Conservation (phyloP, 2,797 vertebrate species). For the Eulemur albifrons region DNA sequence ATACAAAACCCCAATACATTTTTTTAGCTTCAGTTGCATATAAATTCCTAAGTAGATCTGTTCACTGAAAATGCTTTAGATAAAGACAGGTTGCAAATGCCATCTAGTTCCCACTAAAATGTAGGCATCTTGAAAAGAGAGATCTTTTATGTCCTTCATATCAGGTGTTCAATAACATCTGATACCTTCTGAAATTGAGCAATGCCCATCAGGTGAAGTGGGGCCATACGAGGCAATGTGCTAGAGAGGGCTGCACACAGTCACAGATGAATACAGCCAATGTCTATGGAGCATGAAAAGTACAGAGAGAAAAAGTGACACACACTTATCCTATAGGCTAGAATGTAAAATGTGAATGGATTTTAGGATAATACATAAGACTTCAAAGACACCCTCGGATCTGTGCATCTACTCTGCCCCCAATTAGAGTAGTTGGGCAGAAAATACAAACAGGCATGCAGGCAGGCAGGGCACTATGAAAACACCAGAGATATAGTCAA, state of each 20-base stretch:
- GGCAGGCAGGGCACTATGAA: not conserved
- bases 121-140: not conserved
- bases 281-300: not conserved
- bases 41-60: slow-evolving; percentile 9
- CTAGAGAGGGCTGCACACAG: not conserved
- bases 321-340: not conserved
- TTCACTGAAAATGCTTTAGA: not conserved
- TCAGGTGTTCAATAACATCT: not conserved
- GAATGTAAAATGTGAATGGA: not conserved
- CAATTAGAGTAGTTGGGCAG: not conserved
- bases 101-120: not conserved
- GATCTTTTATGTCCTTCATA: not conserved
- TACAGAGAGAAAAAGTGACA: not conserved
- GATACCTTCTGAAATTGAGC: not conserved
- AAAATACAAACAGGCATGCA: not conserved
- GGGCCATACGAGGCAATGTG: not conserved
- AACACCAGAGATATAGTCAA: not conserved
- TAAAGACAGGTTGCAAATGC: not conserved
- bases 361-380: not conserved
- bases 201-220: not conserved
- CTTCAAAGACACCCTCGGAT: not conserved
- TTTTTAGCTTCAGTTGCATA: not conserved
- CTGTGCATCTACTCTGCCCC: not conserved
- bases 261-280: not conserved
- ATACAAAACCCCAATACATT: not conserved